A percentile compares a stretch with the other conserved stretches of the same genome.
Conservation (phyloP, 2,797 vertebrate species). For the Clarias laeviceps region DNA sequence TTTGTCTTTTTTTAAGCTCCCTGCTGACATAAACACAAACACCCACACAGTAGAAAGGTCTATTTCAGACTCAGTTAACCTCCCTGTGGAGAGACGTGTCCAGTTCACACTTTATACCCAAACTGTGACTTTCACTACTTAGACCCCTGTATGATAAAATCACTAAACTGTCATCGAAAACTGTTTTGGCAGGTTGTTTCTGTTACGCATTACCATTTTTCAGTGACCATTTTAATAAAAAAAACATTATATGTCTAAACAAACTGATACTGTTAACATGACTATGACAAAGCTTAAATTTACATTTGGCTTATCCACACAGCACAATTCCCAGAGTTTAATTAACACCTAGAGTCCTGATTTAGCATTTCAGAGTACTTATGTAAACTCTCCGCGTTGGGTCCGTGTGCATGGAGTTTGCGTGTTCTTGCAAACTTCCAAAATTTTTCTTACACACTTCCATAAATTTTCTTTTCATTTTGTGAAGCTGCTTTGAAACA, state of each 20-base stretch:
- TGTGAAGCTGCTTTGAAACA: too few species aligned
- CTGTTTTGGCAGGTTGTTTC: neutral
- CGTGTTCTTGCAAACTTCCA: too few species aligned
- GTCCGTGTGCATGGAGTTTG: too few species aligned
- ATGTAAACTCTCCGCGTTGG: too few species aligned
- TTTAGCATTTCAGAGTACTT: too few species aligned
- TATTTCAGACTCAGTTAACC: constrained; percentile 32
- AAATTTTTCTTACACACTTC: too few species aligned
- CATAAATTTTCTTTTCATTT: too few species aligned
- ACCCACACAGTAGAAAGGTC: constrained; percentile 23
- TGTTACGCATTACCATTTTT: neutral
- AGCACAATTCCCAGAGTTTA: too few species aligned
- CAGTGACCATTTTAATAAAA: neutral
- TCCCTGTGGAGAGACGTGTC: constrained; percentile 33
- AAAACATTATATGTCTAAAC: neutral
- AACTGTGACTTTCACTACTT: constrained; percentile 22
- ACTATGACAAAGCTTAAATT: neutral
- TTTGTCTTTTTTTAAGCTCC: constrained; percentile 28
- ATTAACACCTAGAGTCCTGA: too few species aligned
- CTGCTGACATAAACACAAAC: constrained; percentile 27
- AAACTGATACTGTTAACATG: neutral
- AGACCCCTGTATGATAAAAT: neutral
- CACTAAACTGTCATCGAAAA: neutral
- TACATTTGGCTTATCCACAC: too few species aligned
- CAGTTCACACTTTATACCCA: constrained; percentile 27